A percentile compares a stretch with the other conserved stretches of the same genome.
phyloP scores from a whole-genome alignment of 2,888 invertebrate genomes.

The Drosophila bunnanda region DNA sequence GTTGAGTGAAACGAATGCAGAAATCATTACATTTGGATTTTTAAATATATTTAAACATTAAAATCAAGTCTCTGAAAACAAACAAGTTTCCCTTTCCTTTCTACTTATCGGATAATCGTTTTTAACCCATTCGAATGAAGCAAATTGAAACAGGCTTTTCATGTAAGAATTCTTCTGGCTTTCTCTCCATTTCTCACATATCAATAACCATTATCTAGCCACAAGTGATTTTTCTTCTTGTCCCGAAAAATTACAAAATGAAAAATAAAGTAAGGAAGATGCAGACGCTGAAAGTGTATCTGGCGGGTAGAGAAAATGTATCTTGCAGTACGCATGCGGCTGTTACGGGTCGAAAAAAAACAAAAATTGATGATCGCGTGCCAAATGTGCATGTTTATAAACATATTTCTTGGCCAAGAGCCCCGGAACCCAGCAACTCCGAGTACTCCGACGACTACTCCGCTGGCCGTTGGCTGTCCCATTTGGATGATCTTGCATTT shows the following conservation, averaged over 20 bases:
- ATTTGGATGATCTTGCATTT: slow-evolving; percentile 78
- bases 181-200: slow-evolving; percentile 41
- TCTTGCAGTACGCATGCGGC: slow-evolving; percentile 69
- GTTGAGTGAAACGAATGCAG: slow-evolving; percentile 8
- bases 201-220: slow-evolving; percentile 41
- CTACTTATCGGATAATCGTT: slow-evolving; percentile 22
- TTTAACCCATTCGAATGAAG: not conserved
- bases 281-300: slow-evolving; percentile 63
- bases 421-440: slow-evolving; percentile 23
- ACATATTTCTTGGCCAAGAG: slow-evolving; percentile 68
- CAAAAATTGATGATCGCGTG: slow-evolving; percentile 80
- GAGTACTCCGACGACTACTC: not conserved
- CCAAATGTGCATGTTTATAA: slow-evolving; percentile 81
- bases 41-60: not conserved
- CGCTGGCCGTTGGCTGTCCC: slow-evolving; percentile 50
- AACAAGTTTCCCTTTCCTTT: slow-evolving; percentile 28
- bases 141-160: slow-evolving; percentile 31
- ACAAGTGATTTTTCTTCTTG: slow-evolving; percentile 29
- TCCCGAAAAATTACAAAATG: slow-evolving; percentile 3
- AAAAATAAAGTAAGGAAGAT: slow-evolving; percentile 8
- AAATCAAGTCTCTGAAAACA: not conserved
- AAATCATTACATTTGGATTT: not conserved
- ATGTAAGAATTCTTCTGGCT: slow-evolving; percentile 37
- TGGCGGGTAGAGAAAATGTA: slow-evolving; percentile 62
- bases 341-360: slow-evolving; percentile 52